Conservation (phyloP, 2,888 invertebrate species). For the Acleris literana region DNA sequence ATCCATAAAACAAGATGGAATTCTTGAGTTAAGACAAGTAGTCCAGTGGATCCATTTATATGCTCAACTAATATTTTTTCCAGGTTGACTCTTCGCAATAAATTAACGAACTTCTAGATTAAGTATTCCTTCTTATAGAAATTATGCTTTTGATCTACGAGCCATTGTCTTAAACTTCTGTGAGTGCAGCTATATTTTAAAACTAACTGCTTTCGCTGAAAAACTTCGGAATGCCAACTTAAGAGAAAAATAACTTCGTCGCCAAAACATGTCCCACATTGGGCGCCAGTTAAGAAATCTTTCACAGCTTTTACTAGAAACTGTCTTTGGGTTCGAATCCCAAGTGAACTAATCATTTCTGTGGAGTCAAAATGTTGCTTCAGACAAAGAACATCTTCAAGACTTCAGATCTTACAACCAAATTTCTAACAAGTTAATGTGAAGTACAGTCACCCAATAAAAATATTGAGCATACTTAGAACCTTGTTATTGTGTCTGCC, state of each 20-base stretch:
- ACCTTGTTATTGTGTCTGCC: too few species aligned
- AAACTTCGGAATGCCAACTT: conserved; percentile 32
- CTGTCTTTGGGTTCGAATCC: neutral
- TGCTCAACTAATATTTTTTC: conserved; percentile 12
- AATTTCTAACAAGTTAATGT: too few species aligned
- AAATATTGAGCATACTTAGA: too few species aligned
- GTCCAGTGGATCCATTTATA: too few species aligned
- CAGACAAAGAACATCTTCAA: too few species aligned
- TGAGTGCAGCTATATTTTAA: conserved; percentile 34
- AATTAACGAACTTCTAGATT: conserved; percentile 30
- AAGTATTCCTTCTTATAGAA: conserved; percentile 33
- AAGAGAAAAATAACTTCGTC: conserved; percentile 10
- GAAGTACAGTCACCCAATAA: too few species aligned
- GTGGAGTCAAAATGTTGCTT: too few species aligned
- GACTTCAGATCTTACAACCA: too few species aligned
- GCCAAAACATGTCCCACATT: conserved; percentile 45
- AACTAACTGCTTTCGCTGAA: conserved; percentile 32
- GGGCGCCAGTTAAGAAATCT: conserved; percentile 52
- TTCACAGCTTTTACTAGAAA: neutral
- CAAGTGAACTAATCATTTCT: neutral
- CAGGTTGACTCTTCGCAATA: conserved; percentile 28
- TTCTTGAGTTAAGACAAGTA: too few species aligned
- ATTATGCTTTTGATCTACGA: conserved; percentile 32
- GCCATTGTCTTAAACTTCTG: conserved; percentile 30
- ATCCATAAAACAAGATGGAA: too few species aligned